phyloP scores from a whole-genome alignment of 2,888 invertebrate genomes.

The Amblyjoppa fuscipennis region DNA sequence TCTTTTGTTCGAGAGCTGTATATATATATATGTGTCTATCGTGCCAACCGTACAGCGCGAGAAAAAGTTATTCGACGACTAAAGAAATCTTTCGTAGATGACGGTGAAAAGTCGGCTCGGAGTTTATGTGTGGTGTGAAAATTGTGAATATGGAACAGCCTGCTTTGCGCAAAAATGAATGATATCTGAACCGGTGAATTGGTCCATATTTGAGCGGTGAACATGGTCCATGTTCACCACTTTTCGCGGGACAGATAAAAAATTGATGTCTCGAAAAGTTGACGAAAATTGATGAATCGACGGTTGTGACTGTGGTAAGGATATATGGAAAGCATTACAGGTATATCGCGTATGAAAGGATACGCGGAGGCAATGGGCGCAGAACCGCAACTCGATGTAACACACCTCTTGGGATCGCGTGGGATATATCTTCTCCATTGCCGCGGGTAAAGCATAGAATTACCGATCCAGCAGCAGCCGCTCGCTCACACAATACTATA shows the following conservation, averaged over 20 bases:
- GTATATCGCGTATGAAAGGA: background rate
- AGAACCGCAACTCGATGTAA: slow-evolving; percentile 17
- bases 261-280: background rate
- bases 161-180: too few relatives aligned
- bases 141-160: background rate
- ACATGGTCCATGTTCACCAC: too few relatives aligned
- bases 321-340: background rate
- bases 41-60: background rate
- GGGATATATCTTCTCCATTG: slow-evolving; percentile 6
- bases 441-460: slow-evolving; percentile 26
- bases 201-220: too few relatives aligned
- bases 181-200: too few relatives aligned
- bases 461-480: slow-evolving; percentile 14
- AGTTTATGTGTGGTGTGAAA: background rate
- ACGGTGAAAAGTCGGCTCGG: background rate
- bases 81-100: background rate
- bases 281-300: too few relatives aligned
- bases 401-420: slow-evolving; percentile 2
- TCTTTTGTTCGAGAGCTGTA: background rate
- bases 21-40: background rate
- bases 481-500: slow-evolving; percentile 12
- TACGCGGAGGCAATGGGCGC: background rate
- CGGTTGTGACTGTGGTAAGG: background rate
- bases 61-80: background rate
- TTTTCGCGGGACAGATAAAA: background rate